A percentile compares a stretch with the other conserved stretches of the same genome.
Evolutionary conservation across 2,113 vertebrate species (phyloP).

Genomic region (Pyxicephalus adspersus): DNA sequence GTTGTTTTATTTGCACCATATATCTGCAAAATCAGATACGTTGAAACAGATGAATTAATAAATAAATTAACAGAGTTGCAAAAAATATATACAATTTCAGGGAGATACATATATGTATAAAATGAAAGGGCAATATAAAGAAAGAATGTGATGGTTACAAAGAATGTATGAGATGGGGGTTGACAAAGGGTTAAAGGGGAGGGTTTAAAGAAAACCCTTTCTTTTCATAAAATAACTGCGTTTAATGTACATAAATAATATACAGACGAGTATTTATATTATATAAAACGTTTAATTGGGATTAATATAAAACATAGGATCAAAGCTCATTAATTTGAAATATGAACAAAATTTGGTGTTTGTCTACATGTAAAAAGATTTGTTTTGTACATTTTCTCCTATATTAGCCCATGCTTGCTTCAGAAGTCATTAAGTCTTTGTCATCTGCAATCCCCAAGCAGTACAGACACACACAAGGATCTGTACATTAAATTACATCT

Average conservation of each 20-base stretch:
- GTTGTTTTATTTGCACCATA: no score
- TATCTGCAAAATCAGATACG: no score
- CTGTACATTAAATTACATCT: slow-evolving; percentile 24
- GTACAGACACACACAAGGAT: not conserved
- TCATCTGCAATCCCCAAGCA: slow-evolving; percentile 23
- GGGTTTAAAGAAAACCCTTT: not conserved
- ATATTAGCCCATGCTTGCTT: not conserved
- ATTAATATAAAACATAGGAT: not conserved
- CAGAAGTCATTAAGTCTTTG: slow-evolving; percentile 15
- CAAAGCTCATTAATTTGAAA: not conserved
- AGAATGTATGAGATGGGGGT: no score
- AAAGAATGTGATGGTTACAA: no score
- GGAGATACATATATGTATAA: no score
- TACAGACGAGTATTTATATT: not conserved
- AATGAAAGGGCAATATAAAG: no score
- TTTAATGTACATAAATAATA: not conserved
- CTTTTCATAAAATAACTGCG: not conserved
- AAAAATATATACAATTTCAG: no score
- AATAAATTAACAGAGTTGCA: no score
- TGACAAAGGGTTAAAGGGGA: not conserved
- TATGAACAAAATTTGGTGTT: not conserved
- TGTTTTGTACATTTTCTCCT: not conserved
- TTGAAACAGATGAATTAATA: no score
- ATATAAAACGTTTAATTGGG: not conserved
- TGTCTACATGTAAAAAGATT: not conserved